phyloP scores from a whole-genome alignment of 1,140 invertebrate genomes.

The Euborellia annulipes region DNA sequence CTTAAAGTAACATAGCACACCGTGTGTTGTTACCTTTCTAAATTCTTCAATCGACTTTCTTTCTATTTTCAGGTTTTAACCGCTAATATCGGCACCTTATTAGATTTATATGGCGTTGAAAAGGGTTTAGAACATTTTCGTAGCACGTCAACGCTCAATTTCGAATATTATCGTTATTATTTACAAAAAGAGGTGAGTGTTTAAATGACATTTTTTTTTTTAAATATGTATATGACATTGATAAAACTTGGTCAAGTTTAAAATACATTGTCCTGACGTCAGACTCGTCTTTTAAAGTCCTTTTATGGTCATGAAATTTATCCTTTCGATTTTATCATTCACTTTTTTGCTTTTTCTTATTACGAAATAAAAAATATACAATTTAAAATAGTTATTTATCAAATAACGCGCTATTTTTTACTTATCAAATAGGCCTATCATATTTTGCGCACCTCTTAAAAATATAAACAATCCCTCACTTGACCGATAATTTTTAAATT shows the following conservation, averaged over 20 bases:
- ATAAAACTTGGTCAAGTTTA: too few species aligned
- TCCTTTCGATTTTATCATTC: not conserved
- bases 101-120: constrained; percentile 57
- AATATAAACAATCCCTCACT: too few species aligned
- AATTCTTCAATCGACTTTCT: constrained; percentile 6
- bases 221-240: too few species aligned
- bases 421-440: too few species aligned
- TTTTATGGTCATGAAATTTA: not conserved
- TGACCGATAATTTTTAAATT: too few species aligned
- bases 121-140: constrained; percentile 57
- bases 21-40: constrained; percentile 3
- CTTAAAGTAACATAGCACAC: constrained; percentile 40
- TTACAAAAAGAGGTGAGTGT: constrained; percentile 41
- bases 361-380: too few species aligned
- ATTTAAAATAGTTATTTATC: too few species aligned
- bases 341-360: not conserved
- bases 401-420: too few species aligned
- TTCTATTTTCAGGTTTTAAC: constrained; percentile 44
- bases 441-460: too few species aligned
- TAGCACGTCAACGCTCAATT: constrained; percentile 46
- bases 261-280: not conserved
- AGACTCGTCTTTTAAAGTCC: constrained; percentile 1
- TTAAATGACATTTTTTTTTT: not conserved
- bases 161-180: constrained; percentile 57
- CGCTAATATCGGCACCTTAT: constrained; percentile 49